These are phyloP conservation scores for Uropsilus gracilis DNA, from an alignment of 2,113 vertebrate species.

Conservation along the genomic window DNA sequence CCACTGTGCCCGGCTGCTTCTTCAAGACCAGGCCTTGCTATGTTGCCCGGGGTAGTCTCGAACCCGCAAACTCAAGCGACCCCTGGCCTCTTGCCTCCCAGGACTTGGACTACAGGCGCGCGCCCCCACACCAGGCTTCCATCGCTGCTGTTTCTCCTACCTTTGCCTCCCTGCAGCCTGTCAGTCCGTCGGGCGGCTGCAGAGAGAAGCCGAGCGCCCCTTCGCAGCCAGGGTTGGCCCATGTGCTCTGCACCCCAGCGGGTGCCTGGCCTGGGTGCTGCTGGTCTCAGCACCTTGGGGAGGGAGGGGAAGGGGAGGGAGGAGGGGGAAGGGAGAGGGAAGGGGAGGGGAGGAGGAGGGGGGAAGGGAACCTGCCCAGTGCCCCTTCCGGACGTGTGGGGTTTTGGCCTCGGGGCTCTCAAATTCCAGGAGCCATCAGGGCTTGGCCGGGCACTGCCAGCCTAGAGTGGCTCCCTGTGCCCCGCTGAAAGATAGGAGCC, in stretches of 20 bases:
- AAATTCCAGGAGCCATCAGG: not conserved
- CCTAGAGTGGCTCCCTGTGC: not conserved
- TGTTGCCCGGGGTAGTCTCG: too few relatives aligned
- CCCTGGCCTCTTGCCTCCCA: too few relatives aligned
- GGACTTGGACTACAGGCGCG: not conserved
- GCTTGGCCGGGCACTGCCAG: not conserved
- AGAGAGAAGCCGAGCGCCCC: not conserved
- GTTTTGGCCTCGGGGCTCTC: not conserved
- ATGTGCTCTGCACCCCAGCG: too few relatives aligned
- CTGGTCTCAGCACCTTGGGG: too few relatives aligned
- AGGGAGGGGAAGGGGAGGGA: too few relatives aligned
- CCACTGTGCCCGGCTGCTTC: too few relatives aligned
- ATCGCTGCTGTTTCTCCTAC: not conserved
- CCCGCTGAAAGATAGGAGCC: accelerated
- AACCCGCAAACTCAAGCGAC: too few relatives aligned
- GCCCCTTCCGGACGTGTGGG: not conserved
- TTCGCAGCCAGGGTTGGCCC: not conserved
- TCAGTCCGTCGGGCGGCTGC: not conserved
- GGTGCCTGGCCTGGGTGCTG: too few relatives aligned
- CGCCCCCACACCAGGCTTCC: too few relatives aligned
- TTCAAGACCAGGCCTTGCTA: too few relatives aligned
- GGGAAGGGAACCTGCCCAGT: not conserved
- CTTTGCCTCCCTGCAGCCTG: not conserved
- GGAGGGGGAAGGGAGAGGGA: too few relatives aligned
- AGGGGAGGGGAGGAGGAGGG: not conserved